phyloP scores from a whole-genome alignment of 2,113 vertebrate genomes.

The Mionectes macconnelli region DNA sequence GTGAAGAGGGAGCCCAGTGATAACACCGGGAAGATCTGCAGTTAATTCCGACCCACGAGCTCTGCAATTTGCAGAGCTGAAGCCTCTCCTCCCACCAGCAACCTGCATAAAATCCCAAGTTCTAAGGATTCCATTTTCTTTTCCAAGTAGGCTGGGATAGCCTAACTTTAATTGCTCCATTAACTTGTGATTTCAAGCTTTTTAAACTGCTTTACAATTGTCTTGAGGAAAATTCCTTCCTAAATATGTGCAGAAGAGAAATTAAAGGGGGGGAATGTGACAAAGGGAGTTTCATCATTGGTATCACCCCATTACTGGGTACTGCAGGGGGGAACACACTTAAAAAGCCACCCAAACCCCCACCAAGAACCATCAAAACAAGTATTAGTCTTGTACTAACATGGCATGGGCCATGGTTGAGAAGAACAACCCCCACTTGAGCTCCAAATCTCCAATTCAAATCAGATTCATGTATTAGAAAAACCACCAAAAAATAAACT shows the following conservation, averaged over 20 bases:
- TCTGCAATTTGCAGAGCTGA: background rate
- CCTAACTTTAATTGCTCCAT: constrained; percentile 1
- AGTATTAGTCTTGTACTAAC: background rate
- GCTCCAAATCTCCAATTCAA: background rate
- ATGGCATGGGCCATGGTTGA: accelerated
- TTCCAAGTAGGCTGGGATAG: background rate
- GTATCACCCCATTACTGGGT: background rate
- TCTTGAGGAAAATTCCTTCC: background rate
- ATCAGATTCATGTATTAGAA: background rate
- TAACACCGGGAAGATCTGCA: background rate
- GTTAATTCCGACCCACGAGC: background rate
- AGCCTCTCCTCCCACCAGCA: background rate
- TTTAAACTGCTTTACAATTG: background rate
- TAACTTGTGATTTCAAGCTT: background rate
- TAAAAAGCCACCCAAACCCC: background rate
- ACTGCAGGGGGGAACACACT: background rate
- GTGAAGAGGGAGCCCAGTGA: background rate
- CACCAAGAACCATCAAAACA: background rate
- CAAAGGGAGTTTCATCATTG: background rate
- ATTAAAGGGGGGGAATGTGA: background rate
- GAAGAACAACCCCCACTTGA: background rate
- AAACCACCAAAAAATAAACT: background rate
- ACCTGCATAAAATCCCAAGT: background rate
- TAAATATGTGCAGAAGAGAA: background rate
- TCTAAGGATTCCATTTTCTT: background rate